Percentiles rank a stretch among this genome's conserved stretches.
Evolutionary conservation across 2,888 invertebrate species (phyloP).

Genomic region (Pediacus dermestoides): DNA sequence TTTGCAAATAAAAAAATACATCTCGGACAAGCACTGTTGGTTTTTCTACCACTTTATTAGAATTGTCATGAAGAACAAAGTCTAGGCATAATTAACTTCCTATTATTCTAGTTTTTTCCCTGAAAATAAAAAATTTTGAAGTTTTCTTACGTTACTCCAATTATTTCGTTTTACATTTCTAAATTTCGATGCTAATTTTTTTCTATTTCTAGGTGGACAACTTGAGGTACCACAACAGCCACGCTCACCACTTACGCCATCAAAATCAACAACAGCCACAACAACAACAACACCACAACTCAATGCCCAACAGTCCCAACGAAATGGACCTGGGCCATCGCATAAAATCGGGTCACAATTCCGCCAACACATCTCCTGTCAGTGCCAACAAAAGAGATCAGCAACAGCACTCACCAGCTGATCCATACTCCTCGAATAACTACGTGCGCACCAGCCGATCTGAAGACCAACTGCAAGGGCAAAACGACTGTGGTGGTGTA

Average conservation of each 20-base stretch:
- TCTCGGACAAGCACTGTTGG: no score
- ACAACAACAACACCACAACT: constrained; percentile 50
- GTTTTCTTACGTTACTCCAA: no score
- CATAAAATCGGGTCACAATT: constrained; percentile 49
- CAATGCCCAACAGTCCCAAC: constrained; percentile 69
- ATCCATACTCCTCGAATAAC: constrained; percentile 32
- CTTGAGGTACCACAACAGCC: constrained; percentile 55
- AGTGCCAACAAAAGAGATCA: constrained; percentile 54
- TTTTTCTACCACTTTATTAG: no score
- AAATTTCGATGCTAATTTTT: no score
- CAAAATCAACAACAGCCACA: constrained; percentile 24
- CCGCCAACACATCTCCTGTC: constrained; percentile 55
- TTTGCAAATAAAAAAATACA: no score
- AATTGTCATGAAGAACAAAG: no score
- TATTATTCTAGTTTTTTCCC: constrained; percentile 5
- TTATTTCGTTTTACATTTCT: no score
- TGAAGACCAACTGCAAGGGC: constrained; percentile 85
- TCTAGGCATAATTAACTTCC: no score
- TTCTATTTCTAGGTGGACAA: constrained; percentile 35
- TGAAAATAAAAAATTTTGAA: background rate
- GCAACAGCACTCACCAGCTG: constrained; percentile 30
- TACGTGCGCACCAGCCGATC: constrained; percentile 79
- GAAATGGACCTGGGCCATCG: constrained; percentile 59
- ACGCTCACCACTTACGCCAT: constrained; percentile 45
- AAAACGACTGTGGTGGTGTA: constrained; percentile 59